Evolutionary conservation across 1,140 invertebrate genomes (phyloP), one percentile per base, ranked within the genome.

Genomic region (Thalassaphorura encarpata): DNA sequence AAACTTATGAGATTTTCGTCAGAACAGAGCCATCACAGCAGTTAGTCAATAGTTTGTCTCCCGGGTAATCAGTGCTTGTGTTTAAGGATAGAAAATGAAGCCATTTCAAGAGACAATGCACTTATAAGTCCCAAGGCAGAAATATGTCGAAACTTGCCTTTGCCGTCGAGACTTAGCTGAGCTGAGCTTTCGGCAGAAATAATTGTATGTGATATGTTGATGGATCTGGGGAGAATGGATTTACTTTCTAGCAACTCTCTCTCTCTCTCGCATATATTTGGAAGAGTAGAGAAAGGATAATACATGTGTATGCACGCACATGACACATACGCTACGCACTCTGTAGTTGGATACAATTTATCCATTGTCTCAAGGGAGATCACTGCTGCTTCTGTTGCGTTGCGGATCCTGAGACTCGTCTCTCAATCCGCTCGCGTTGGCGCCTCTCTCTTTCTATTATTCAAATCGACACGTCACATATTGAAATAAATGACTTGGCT

Each of bases 401-500:
- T n/a, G n/a, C n/a, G n/a, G n/a, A n/a, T n/a, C n/a, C n/a, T n/a
- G n/a, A n/a, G n/a, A n/a, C 26, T 40, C 51, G 15, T 33, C 18
- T 5, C 29, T 13, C 39, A 11, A 40, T 42, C 19, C 51, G 3
- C 52, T 13, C 28, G 11, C 24, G 16, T 46, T 26, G 13, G 16
- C 24, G 6, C 18, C 28, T 29, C 42, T 50, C 52, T 41, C 57
- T 54, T 54, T 55, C 46, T 60, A 60, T 60, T 60, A 60, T 60
- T 60, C 53, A 60, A 60, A 60, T 60, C 48, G 48, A 52, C 47
- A 27, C 48, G 41, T 55, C 58, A 42, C 53, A 55, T 60, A 60
- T 60, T 60, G 58, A 60, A 55, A 60, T 60, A 60, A 55, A 60
- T 56, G 52, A 60, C 52, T 55, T 55, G 49, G 4, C 5, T 27